phyloP scores from a whole-genome alignment of 2,113 vertebrate genomes.

The Murina feae region DNA sequence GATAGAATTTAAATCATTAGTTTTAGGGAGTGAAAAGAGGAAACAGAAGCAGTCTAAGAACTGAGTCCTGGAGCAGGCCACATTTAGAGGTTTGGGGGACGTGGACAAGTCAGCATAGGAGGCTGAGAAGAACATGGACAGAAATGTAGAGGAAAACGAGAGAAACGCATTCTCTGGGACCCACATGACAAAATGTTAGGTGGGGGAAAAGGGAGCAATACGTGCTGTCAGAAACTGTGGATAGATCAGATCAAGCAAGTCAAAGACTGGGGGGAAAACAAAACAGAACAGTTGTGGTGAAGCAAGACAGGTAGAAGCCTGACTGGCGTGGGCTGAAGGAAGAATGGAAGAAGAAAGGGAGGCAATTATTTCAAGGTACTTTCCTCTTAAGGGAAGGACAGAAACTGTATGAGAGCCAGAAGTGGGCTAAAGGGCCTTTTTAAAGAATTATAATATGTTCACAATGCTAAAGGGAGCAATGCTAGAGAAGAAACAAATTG shows the following conservation, averaged over 20 bases:
- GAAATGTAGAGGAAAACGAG: neutral
- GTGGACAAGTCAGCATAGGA: neutral
- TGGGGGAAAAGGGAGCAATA: neutral
- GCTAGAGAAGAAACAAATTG: neutral
- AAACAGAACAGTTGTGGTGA: neutral
- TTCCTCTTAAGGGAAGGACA: neutral
- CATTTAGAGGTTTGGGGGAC: neutral
- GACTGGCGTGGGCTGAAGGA: neutral
- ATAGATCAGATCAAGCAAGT: neutral
- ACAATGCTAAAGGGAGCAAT: neutral
- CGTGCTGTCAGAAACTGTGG: neutral
- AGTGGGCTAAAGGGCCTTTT: neutral
- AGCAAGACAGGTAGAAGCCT: neutral
- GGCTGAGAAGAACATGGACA: neutral
- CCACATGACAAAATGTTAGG: neutral
- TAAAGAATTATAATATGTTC: neutral
- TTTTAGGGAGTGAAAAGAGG: neutral
- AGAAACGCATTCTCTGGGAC: neutral
- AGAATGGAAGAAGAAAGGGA: neutral
- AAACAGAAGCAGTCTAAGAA: neutral
- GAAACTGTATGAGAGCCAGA: neutral
- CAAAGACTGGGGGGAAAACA: neutral
- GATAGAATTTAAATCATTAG: neutral
- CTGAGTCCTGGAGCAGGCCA: neutral
- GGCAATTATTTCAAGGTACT: neutral